Evolutionary conservation across 2,113 vertebrate genomes (phyloP).

Genomic region (Rhodinocichla rosea): DNA sequence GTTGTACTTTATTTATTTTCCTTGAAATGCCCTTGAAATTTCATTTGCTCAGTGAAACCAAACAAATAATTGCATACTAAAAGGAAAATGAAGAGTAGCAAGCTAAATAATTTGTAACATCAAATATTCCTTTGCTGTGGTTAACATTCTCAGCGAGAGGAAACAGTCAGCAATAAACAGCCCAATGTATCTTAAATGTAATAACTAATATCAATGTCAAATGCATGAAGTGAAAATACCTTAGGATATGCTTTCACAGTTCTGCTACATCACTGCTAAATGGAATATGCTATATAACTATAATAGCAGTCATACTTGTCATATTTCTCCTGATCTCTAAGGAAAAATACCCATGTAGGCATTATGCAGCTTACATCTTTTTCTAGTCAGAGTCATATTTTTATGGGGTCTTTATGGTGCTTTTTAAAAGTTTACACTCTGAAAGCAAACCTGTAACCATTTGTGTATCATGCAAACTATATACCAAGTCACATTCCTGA

Average conservation of each 20-base stretch:
- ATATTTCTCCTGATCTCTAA: conserved; percentile 65
- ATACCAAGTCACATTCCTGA: background rate
- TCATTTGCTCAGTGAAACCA: conserved; percentile 77
- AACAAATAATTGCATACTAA: conserved; percentile 81
- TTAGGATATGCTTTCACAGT: conserved; percentile 64
- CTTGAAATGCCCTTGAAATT: conserved; percentile 82
- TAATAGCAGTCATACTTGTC: conserved; percentile 66
- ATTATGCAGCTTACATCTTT: conserved; percentile 59
- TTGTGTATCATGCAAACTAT: background rate
- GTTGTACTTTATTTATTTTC: conserved; percentile 74
- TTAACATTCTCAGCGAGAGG: conserved; percentile 66
- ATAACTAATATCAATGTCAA: conserved; percentile 72
- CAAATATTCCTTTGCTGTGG: conserved; percentile 68
- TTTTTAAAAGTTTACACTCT: conserved; percentile 66
- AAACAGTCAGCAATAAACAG: conserved; percentile 68
- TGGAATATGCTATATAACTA: conserved; percentile 51
- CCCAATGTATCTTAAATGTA: conserved; percentile 68
- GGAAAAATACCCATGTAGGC: conserved; percentile 42
- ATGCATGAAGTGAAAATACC: conserved; percentile 71
- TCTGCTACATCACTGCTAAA: conserved; percentile 64
- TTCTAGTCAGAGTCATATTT: conserved; percentile 39
- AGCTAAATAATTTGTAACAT: conserved; percentile 75
- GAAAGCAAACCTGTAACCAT: conserved; percentile 44
- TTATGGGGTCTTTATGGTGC: conserved; percentile 44
- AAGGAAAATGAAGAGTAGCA: conserved; percentile 64